Evolutionary conservation across 2,888 invertebrate genomes (phyloP).

Genomic region (Polyploca ridens): DNA sequence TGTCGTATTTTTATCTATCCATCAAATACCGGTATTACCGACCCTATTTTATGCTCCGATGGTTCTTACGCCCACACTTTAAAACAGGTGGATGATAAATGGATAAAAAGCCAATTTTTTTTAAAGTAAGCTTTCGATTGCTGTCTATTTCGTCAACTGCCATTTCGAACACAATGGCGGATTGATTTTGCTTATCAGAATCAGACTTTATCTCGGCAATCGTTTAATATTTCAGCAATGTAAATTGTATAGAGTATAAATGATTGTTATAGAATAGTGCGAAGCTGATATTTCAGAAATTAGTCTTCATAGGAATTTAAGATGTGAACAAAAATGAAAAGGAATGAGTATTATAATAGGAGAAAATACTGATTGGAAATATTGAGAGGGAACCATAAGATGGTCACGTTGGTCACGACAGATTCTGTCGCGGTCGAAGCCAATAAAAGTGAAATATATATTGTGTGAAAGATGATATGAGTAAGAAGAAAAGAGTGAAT

Average conservation of each 20-base stretch:
- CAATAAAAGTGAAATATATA: too few species aligned
- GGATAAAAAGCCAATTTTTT: background rate
- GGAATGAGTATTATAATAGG: too few species aligned
- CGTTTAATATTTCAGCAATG: background rate
- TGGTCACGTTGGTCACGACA: too few species aligned
- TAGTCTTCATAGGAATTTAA: background rate
- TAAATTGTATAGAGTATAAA: background rate
- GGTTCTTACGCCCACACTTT: slow-evolving; percentile 33
- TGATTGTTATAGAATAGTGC: background rate
- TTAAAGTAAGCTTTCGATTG: background rate
- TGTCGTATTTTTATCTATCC: slow-evolving; percentile 30
- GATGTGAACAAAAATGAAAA: too few species aligned
- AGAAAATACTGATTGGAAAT: too few species aligned
- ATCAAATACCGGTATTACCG: slow-evolving; percentile 28
- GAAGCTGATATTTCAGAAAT: background rate
- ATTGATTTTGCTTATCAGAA: background rate
- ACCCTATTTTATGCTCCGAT: slow-evolving; percentile 31
- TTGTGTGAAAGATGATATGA: too few species aligned
- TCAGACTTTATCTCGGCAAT: background rate
- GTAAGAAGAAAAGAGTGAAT: too few species aligned
- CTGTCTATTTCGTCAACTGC: background rate
- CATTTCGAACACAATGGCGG: background rate
- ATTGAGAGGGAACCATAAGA: too few species aligned
- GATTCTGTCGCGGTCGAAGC: too few species aligned
- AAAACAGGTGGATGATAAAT: slow-evolving; percentile 18